Percentiles rank a stretch among this genome's conserved stretches.
Evolutionary conservation across 2,797 vertebrate genomes (phyloP).

Genomic region (Octomys mimax): DNA sequence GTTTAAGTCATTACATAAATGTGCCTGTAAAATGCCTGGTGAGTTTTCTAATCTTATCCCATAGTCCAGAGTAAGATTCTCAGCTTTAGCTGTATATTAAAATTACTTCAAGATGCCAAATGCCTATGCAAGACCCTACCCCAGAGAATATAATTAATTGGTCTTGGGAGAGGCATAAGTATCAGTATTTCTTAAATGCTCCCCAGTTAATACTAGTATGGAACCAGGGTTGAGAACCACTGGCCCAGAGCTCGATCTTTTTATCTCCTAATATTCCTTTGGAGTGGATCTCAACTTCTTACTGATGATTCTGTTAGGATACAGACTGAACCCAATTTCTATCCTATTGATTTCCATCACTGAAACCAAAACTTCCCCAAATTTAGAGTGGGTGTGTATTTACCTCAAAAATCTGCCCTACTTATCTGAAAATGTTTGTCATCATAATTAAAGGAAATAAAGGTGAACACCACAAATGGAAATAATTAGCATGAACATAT

Average conservation of each 20-base stretch:
- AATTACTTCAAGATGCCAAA: slow-evolving; percentile 24
- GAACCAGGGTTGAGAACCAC: slow-evolving; percentile 3
- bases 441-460: not conserved
- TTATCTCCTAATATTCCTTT: not conserved
- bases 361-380: not conserved
- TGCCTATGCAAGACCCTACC: not conserved
- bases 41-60: not conserved
- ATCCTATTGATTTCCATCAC: not conserved
- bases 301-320: not conserved
- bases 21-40: not conserved
- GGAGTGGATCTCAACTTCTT: slow-evolving; percentile 45
- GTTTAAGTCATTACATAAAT: not conserved
- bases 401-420: slow-evolving; percentile 19
- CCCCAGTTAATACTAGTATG: not conserved
- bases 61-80: not conserved
- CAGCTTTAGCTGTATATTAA: not conserved
- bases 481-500: not conserved
- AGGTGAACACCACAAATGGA: not conserved
- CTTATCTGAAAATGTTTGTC: not conserved
- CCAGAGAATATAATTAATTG: slow-evolving; percentile 24
- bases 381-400: not conserved
- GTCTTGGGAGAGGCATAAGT: not conserved
- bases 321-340: slow-evolving; percentile 26
- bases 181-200: slow-evolving; percentile 30
- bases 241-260: not conserved